These are phyloP conservation scores for Anniella stebbinsi DNA, from an alignment of 2,797 vertebrate species.

Conservation along the genomic window DNA sequence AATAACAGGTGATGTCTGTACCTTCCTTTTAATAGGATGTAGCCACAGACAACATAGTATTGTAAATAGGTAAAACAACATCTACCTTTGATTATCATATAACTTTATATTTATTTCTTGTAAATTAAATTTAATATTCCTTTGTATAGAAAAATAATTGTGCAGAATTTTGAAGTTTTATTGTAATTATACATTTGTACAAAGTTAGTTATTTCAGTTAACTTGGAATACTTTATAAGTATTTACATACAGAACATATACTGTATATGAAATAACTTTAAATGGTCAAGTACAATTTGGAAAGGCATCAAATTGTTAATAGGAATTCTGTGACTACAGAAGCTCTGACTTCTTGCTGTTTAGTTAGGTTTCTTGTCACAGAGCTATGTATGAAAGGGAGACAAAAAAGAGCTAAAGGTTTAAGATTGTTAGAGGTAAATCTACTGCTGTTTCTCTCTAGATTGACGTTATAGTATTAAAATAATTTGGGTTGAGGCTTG, in stretches of 20 bases:
- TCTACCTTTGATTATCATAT: slow-evolving; percentile 57
- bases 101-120: slow-evolving; percentile 84
- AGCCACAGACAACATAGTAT: slow-evolving; percentile 59
- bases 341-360: slow-evolving; percentile 19
- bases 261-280: slow-evolving; percentile 62
- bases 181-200: slow-evolving; percentile 59
- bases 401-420: slow-evolving; percentile 13
- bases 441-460: slow-evolving; percentile 51
- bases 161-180: slow-evolving; percentile 70
- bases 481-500: slow-evolving; percentile 1
- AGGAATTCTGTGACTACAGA: neutral
- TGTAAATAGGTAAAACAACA: slow-evolving; percentile 77
- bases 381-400: slow-evolving; percentile 20
- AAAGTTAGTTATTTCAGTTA: slow-evolving; percentile 63
- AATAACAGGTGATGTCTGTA: slow-evolving; percentile 54
- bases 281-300: slow-evolving; percentile 54
- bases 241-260: slow-evolving; percentile 51
- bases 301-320: slow-evolving; percentile 54
- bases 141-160: slow-evolving; percentile 73
- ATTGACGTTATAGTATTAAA: slow-evolving; percentile 27
- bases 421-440: slow-evolving; percentile 40
- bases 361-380: neutral
- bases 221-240: slow-evolving; percentile 42
- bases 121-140: slow-evolving; percentile 77
- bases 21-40: slow-evolving; percentile 64